Conservation (phyloP, 2,113 vertebrate genomes). For the Neodontobutis hainanensis region DNA sequence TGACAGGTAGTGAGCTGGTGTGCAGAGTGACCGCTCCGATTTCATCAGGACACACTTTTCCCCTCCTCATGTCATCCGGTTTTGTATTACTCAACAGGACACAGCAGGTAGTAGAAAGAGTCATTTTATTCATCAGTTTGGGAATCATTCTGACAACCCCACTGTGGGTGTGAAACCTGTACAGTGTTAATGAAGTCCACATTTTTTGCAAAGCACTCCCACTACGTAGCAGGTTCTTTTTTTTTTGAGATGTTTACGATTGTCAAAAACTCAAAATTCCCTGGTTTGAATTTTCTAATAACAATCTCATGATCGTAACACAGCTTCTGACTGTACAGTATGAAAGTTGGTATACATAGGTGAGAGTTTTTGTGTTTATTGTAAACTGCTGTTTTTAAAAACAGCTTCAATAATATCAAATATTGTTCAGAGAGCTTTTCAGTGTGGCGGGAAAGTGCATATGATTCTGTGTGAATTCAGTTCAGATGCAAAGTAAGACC, state of each 20-base stretch:
- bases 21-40: slow-evolving; percentile 29
- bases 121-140: slow-evolving; percentile 53
- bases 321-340: slow-evolving; percentile 1
- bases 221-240: slow-evolving; percentile 15
- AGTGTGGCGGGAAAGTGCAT: slow-evolving; percentile 66
- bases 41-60: slow-evolving; percentile 29
- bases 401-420: slow-evolving; percentile 6
- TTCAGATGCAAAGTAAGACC: slow-evolving; percentile 9
- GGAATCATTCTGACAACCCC: slow-evolving; percentile 24
- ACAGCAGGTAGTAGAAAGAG: slow-evolving; percentile 10
- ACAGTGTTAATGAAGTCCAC: slow-evolving; percentile 33
- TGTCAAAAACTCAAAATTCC: slow-evolving; percentile 54
- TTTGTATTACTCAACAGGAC: slow-evolving; percentile 4
- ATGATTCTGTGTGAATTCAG: slow-evolving; percentile 15
- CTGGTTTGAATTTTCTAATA: slow-evolving; percentile 31
- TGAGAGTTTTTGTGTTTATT: slow-evolving; percentile 1
- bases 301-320: slow-evolving; percentile 11
- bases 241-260: slow-evolving; percentile 49
- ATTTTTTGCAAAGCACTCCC: slow-evolving; percentile 16
- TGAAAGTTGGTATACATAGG: neutral
- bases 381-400: slow-evolving; percentile 14
- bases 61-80: slow-evolving; percentile 4
- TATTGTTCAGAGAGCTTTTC: slow-evolving; percentile 25
- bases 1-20: slow-evolving; percentile 61
- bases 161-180: slow-evolving; percentile 20